Evolutionary conservation across 1,140 invertebrate species (phyloP).

Genomic region (Callitettix versicolor): DNA sequence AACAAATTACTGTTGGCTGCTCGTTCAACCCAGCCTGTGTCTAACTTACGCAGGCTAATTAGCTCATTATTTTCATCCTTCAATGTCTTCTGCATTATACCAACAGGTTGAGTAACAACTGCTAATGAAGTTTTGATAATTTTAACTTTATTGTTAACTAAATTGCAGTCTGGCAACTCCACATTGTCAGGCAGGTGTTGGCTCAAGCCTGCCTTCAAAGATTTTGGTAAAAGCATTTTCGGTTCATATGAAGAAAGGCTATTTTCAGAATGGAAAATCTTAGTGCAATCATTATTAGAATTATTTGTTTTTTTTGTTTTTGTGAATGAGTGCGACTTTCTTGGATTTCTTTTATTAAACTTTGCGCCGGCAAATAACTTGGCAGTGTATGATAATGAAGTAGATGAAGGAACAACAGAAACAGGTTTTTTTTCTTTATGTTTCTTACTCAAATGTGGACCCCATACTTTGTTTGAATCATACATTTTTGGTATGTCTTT

Average conservation of each 20-base stretch:
- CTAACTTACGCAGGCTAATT: conserved; percentile 33
- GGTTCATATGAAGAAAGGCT: conserved; percentile 19
- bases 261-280: conserved; percentile 12
- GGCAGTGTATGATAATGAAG: conserved; percentile 42
- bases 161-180: conserved; percentile 11
- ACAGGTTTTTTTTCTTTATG: conserved; percentile 26
- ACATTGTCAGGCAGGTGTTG: background rate
- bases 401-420: conserved; percentile 30
- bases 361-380: conserved; percentile 57
- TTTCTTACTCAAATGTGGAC: conserved; percentile 42
- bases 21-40: conserved; percentile 44
- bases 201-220: conserved; percentile 5
- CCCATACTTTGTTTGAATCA: conserved; percentile 40
- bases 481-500: background rate
- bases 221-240: background rate
- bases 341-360: conserved; percentile 61
- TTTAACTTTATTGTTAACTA: conserved; percentile 26
- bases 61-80: conserved; percentile 22
- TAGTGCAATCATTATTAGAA: background rate
- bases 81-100: conserved; percentile 33
- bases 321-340: conserved; percentile 37
- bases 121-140: conserved; percentile 26
- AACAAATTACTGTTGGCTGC: conserved; percentile 26
- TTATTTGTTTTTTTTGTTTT: conserved; percentile 12
- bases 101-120: conserved; percentile 29